Evolutionary conservation across 92 coral and sea anemone species (phyloP), one percentile per base, ranked within the genome.

Genomic region (Metridium senile): DNA sequence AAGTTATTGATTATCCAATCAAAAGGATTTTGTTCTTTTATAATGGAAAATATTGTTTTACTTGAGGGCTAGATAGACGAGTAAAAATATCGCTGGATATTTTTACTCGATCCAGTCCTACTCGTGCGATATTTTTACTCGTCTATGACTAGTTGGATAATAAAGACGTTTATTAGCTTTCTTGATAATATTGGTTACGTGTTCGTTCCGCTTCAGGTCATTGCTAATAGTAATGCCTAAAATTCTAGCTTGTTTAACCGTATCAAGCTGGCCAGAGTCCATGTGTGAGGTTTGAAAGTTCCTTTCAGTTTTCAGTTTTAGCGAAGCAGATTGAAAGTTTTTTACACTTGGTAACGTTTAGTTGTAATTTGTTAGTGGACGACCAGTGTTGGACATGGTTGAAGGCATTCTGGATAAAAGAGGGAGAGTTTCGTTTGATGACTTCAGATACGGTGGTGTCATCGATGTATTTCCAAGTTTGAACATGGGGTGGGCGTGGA

Each of bases 401-500:
- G 16, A 79, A 68, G 21, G 77, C 59, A 17, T 46, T 20, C 51
- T 57, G 70, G 84, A 70, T 70, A 67, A 28, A 68, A 58, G 45
- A 56, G 7, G 26, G 23, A 39, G 58, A 66, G 9, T 53, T 68
- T 39, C 35, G 68, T 19, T 33, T 66, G 39, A 70, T 35, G 35
- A 39, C 29, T 39, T 69, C 84, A 1, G 84, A 68, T 59, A 79
- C 68, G 11, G 77, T 79, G 39, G 77, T 65, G 46, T 79, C 84
- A 49, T 74, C 81, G 22, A 74, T 71, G n/a, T 82, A 74, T 72
- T 82, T 74, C 74, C 81, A 74, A 25, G 58, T 28, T 26, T 74
- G 34, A 27, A 65, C 58, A 33, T 75, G 39, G 32, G 80, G 80
- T 47, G 46, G 67, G 52, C 54, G 33, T 9, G 64, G 56, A 34